Evolutionary conservation across 1,140 invertebrate species (phyloP).

Genomic region (Kradibia gibbosae): DNA sequence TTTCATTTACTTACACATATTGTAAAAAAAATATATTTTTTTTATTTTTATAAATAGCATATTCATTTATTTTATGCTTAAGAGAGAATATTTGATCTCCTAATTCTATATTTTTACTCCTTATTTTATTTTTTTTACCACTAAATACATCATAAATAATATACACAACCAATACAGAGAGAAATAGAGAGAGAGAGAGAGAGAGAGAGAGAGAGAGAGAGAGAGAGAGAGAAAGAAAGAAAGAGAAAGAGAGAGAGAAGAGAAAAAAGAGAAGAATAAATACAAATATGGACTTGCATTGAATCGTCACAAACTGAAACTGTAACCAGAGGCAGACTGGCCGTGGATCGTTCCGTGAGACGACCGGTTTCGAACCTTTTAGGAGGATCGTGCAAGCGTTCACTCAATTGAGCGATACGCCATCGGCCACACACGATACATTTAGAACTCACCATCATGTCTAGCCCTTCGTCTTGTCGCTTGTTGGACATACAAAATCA

Average conservation of each 20-base stretch:
- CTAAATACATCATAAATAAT: no score
- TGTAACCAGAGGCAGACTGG: slow-evolving; percentile 43
- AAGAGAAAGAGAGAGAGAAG: neutral
- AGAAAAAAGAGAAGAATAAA: neutral
- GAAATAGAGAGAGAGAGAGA: neutral
- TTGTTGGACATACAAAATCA: slow-evolving; percentile 20
- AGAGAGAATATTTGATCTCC: no score
- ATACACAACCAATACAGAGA: neutral
- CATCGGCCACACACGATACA: slow-evolving; percentile 64
- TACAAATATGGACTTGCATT: slow-evolving; percentile 30
- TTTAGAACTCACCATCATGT: slow-evolving; percentile 49
- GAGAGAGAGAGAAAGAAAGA: neutral
- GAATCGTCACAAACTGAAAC: slow-evolving; percentile 47
- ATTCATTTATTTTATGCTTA: no score
- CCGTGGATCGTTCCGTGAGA: neutral
- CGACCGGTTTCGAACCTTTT: slow-evolving; percentile 47
- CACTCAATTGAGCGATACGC: slow-evolving; percentile 68
- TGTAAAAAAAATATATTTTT: no score
- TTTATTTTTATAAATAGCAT: no score
- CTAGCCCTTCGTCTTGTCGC: neutral
- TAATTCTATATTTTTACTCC: no score
- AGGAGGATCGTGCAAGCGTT: slow-evolving; percentile 30
- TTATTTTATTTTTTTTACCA: no score
- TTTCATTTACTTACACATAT: no score
- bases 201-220: neutral